These are phyloP conservation scores for Pocillopora meandrina DNA, from an alignment of 92 coral and sea anemone genomes.

Conservation along the genomic window DNA sequence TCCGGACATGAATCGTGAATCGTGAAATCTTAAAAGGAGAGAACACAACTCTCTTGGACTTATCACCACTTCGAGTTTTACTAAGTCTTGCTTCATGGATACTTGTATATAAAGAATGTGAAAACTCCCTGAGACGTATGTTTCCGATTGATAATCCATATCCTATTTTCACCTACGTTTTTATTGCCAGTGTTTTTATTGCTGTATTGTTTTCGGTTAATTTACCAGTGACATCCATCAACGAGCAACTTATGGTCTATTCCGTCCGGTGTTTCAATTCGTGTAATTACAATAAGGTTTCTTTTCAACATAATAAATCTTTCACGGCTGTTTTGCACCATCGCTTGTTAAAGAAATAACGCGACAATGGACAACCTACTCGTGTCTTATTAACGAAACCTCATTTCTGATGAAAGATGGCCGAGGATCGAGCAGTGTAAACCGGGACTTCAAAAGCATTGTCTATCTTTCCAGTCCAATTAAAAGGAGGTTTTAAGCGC, in stretches of 20 bases:
- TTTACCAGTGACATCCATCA: constrained; percentile 32
- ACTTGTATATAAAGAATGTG: neutral
- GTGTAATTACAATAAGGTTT: constrained; percentile 17
- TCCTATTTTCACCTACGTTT: constrained; percentile 14
- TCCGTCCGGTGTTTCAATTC: constrained; percentile 43
- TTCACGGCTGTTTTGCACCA: neutral
- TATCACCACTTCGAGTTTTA: neutral
- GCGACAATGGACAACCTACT: neutral
- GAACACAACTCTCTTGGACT: neutral
- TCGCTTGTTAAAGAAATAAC: neutral
- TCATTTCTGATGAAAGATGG: constrained; percentile 20
- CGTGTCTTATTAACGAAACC: neutral
- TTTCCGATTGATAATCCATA: neutral
- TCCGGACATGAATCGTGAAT: too few species aligned
- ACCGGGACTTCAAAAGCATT: neutral
- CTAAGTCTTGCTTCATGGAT: too few species aligned
- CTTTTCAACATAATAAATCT: constrained; percentile 1
- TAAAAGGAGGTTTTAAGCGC: neutral
- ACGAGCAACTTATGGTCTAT: constrained; percentile 17
- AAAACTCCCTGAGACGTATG: neutral
- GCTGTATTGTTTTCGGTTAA: constrained; percentile 19
- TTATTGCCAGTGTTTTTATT: constrained; percentile 23
- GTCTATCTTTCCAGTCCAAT: neutral
- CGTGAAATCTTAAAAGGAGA: too few species aligned
- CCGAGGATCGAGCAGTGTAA: neutral